Percentiles rank a stretch among this genome's conserved stretches.
These are phyloP conservation scores for Capitulum mitella DNA, from an alignment of 2,888 invertebrate species.

Conservation along the genomic window DNA sequence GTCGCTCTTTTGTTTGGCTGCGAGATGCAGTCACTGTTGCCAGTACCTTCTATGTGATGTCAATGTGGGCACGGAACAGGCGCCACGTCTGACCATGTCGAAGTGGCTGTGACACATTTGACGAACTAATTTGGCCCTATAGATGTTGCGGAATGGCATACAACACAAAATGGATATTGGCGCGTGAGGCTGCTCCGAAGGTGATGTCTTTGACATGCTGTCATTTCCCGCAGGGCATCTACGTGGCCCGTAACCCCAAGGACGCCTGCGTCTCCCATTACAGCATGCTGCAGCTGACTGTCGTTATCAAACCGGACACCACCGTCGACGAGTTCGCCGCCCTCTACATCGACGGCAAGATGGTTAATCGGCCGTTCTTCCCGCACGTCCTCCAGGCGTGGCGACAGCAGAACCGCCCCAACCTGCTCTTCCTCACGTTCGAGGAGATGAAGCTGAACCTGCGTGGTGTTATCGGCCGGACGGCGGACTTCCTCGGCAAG, in stretches of 20 bases:
- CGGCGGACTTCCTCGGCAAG: slow-evolving; percentile 50
- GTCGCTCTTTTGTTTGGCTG: no score
- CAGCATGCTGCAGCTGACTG: slow-evolving; percentile 38
- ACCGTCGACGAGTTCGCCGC: slow-evolving; percentile 42
- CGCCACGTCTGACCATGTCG: no score
- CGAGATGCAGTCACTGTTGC: no score
- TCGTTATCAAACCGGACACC: not conserved
- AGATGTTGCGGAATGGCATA: no score
- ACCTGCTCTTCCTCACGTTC: slow-evolving; percentile 43
- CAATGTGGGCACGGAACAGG: no score
- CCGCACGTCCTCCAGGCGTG: slow-evolving; percentile 42
- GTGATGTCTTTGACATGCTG: no score
- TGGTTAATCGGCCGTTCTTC: slow-evolving; percentile 45
- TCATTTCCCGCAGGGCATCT: slow-evolving; percentile 40
- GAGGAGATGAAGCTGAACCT: slow-evolving; percentile 46
- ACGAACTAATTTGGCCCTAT: no score
- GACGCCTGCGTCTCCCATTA: slow-evolving; percentile 46
- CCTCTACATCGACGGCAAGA: slow-evolving; percentile 43
- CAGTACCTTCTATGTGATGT: no score
- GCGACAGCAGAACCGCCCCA: slow-evolving; percentile 39
- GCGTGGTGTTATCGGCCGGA: slow-evolving; percentile 47
- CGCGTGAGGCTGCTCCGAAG: no score
- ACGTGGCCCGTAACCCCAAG: slow-evolving; percentile 46
- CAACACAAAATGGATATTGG: no score
- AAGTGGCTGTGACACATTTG: no score